Evolutionary conservation across 2,888 invertebrate genomes (phyloP).

Genomic region (Corythucha ciliata): DNA sequence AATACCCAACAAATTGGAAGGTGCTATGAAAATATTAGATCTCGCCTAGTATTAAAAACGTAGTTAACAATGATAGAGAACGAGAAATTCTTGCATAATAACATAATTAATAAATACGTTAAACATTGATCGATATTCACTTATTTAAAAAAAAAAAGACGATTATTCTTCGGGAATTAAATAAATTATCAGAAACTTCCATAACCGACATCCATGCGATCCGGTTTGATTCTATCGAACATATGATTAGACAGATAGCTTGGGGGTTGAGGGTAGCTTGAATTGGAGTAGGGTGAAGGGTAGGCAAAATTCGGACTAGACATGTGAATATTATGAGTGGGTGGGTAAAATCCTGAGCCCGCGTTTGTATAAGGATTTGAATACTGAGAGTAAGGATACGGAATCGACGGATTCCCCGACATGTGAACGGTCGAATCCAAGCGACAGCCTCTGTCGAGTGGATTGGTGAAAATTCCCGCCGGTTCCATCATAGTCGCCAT

Average conservation of each 20-base stretch:
- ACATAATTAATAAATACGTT: conserved; percentile 18
- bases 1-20: conserved; percentile 27
- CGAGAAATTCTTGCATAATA: conserved; percentile 25
- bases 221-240: conserved; percentile 46
- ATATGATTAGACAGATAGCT: conserved; percentile 43
- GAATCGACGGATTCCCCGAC: conserved; percentile 35
- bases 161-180: conserved; percentile 3
- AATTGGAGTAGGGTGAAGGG: conserved; percentile 43
- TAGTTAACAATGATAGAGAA: conserved; percentile 28
- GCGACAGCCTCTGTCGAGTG: conserved; percentile 30
- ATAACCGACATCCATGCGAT: conserved; percentile 45
- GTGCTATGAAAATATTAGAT: conserved; percentile 30
- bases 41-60: conserved; percentile 28
- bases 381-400: conserved; percentile 41
- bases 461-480: conserved; percentile 25
- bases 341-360: conserved; percentile 40
- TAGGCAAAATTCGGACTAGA: conserved; percentile 62
- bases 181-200: conserved; percentile 44
- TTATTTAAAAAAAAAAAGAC: conserved; percentile 4
- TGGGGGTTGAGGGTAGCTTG: conserved; percentile 39
- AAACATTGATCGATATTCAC: conserved; percentile 14
- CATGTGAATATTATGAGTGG: conserved; percentile 53
- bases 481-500: conserved; percentile 35
- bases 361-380: conserved; percentile 32
- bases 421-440: conserved; percentile 34